phyloP scores from a whole-genome alignment of 2,113 vertebrate genomes.

The Chlorodrepanis virens region DNA sequence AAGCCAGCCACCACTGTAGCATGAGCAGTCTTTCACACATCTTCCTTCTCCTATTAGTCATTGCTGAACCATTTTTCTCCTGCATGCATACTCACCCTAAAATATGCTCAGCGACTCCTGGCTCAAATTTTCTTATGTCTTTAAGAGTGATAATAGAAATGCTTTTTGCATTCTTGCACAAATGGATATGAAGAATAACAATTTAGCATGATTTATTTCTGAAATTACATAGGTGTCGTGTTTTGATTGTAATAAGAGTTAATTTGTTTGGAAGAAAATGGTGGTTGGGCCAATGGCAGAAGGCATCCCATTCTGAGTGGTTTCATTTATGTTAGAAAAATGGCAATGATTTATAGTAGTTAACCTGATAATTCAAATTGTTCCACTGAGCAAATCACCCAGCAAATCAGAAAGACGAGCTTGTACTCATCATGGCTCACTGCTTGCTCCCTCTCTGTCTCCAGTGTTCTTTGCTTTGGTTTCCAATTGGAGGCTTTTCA shows the following conservation, averaged over 20 bases:
- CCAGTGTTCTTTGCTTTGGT: neutral
- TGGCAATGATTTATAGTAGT: neutral
- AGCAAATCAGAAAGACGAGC: neutral
- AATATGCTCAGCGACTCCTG: neutral
- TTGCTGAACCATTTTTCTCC: neutral
- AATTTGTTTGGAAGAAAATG: neutral
- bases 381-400: constrained; percentile 12
- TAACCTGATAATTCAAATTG: constrained; percentile 38
- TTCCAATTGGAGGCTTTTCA: neutral
- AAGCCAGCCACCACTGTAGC: neutral
- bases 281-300: neutral
- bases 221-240: neutral
- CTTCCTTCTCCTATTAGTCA: neutral
- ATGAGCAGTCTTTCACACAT: neutral
- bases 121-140: neutral
- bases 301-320: neutral
- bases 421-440: neutral
- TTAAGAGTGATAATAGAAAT: neutral
- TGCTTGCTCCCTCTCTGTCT: neutral
- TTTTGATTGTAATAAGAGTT: neutral
- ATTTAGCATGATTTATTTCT: neutral
- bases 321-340: constrained; percentile 56
- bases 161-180: constrained; percentile 26
- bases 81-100: neutral
- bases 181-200: constrained; percentile 7